Percentiles rank a stretch among this genome's conserved stretches.
Evolutionary conservation across 2,888 invertebrate species (phyloP).

Genomic region (Scaptomyza flava): DNA sequence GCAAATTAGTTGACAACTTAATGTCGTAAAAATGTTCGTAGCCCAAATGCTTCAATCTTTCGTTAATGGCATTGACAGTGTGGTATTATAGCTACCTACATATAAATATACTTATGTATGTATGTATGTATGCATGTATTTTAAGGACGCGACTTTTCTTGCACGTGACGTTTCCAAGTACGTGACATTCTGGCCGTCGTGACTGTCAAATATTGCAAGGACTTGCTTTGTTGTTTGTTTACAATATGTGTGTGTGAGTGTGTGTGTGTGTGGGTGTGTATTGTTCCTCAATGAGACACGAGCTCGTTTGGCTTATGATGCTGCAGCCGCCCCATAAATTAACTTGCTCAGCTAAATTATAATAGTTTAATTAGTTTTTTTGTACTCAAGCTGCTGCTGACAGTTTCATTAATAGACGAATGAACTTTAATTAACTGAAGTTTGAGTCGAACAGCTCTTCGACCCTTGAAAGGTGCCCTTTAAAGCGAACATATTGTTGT

Average conservation of each 20-base stretch:
- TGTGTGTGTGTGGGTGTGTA: slow-evolving; percentile 21
- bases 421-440: slow-evolving; percentile 70
- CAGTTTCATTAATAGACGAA: slow-evolving; percentile 67
- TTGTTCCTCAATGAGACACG: slow-evolving; percentile 31
- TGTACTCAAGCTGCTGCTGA: slow-evolving; percentile 59
- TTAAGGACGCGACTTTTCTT: slow-evolving; percentile 11
- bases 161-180: slow-evolving; percentile 56
- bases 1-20: slow-evolving; percentile 81
- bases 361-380: slow-evolving; percentile 78
- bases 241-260: neutral
- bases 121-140: slow-evolving; percentile 10
- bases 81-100: slow-evolving; percentile 30
- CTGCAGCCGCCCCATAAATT: slow-evolving; percentile 64
- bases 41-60: slow-evolving; percentile 77
- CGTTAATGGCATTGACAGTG: slow-evolving; percentile 70
- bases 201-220: slow-evolving; percentile 68
- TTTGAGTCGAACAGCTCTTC: neutral
- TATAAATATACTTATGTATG: slow-evolving; percentile 6
- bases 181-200: slow-evolving; percentile 59
- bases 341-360: slow-evolving; percentile 68
- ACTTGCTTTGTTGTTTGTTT: slow-evolving; percentile 43
- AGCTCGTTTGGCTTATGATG: slow-evolving; percentile 36
- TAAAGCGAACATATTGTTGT: slow-evolving; percentile 14
- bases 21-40: slow-evolving; percentile 70
- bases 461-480: slow-evolving; percentile 19